Percentiles rank a stretch among this genome's conserved stretches.
Conservation (phyloP, 2,888 invertebrate genomes). For the Nephrotoma appendiculata region DNA sequence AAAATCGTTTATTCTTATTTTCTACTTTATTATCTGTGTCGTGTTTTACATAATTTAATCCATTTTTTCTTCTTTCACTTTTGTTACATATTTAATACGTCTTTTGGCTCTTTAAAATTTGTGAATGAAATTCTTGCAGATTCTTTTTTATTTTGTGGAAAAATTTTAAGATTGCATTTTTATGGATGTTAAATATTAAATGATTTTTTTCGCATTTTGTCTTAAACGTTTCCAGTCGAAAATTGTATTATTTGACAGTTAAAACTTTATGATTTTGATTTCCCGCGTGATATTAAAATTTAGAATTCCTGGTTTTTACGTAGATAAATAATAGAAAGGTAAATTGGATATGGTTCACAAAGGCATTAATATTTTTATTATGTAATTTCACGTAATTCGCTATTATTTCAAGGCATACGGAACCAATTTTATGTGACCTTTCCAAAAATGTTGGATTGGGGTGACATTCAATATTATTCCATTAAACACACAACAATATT, state of each 20-base stretch:
- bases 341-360: no score
- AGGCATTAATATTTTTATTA: no score
- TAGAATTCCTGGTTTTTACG: neutral
- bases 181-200: neutral
- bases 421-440: no score
- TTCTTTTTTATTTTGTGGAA: neutral
- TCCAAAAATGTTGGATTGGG: no score
- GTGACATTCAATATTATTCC: no score
- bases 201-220: neutral
- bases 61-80: neutral
- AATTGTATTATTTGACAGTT: neutral
- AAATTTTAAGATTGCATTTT: neutral
- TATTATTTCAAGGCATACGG: no score
- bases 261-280: neutral
- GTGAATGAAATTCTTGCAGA: neutral
- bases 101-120: neutral
- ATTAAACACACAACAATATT: no score
- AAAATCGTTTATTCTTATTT: neutral
- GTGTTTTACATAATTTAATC: neutral
- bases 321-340: no score
- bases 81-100: neutral
- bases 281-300: neutral
- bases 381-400: no score
- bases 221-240: neutral
- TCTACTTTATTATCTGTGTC: neutral